Evolutionary conservation across 2,888 invertebrate species (phyloP), one percentile per base, ranked within the genome.

Genomic region (Lacanobia wlatinum): DNA sequence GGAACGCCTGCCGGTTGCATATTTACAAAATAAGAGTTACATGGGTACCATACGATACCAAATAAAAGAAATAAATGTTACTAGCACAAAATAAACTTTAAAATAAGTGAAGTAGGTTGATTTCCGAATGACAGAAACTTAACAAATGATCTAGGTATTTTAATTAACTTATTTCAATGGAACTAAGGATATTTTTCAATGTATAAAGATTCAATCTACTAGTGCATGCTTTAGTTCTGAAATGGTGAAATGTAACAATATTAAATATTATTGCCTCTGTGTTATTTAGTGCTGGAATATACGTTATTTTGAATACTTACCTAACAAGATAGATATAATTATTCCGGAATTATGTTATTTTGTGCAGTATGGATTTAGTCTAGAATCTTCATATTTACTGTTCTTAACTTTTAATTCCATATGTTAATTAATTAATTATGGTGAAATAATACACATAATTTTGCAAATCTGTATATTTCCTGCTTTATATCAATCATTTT

Each of bases 391-490:
- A 14, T 16, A 12, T 7, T n/a, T 23, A 43, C 50, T 43, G 0
- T 6, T 34, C 12, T 48, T 9, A 7, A 23, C 12, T 52, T 34
- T 52, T 46, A 12, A 23, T 43, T 52, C 3, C 6, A 6, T 34
- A 38, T 16, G 8, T 52, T 40, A 50, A 16, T 14, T 1, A 59
- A 7, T 34, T 3, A 40, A 40, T 46, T 34, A 38, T 60, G 16
- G 28, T 62, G 18, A 87, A 90, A 89, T 86, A 85, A 90, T 72
- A 91, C 84, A 82, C 86, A 71, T 76, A 59, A 76, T 88, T 89
- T 90, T 93, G 93, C 91, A 94, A 93, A 94, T 93, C 87, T 90
- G 90, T 94, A 94, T 94, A 94, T 94, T 94, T 86, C 86, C 82
- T 86, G 87, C 79, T 78, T 86, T 82, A 85, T 92, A 87, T 86